Evolutionary conservation across 2,888 invertebrate species (phyloP), one percentile per base, ranked within the genome.

Genomic region (Trachelus troglodyta): DNA sequence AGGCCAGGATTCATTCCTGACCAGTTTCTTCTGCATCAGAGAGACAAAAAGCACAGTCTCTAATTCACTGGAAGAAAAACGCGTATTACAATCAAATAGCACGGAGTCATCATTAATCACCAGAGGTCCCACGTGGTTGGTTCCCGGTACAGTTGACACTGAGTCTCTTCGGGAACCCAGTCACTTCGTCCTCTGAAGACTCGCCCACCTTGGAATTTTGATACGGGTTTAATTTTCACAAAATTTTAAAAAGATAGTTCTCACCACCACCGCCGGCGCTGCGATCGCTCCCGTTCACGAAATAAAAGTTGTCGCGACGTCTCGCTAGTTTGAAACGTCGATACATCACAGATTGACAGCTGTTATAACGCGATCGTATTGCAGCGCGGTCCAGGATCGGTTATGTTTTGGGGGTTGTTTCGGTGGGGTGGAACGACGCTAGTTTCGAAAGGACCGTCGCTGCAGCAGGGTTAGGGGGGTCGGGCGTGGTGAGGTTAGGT

Each of bases 281-380:
- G 56, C 56, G 56, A 2, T 56, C 56, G 23, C 56, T 23, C 23
- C 6, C 6, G 15, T 15, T 33, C 71, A 6, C 69, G 33, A 68
- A 78, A 78, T 76, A 68, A 76, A 78, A 76, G 35, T 76, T 23
- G 23, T 9, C 56, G 23, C 71, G 76, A 34, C 69, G 34, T 11
- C 69, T 75, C 78, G 12, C 76, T 31, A 37, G 79, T 81, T 81
- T 79, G 83, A 77, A 83, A 82, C 77, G 79, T 81, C 86, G 84
- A 87, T 87, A 84, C 81, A 85, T 87, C 87, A 86, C 85, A 33
- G 78, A 81, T 81, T 82, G 86, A 86, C 86, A 82, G 75, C 81
- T 81, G 83, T 81, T 85, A 85, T 86, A 85, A 85, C 85, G 80
- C 80, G 83, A 76, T 81, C 81, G 83, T 83, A 82, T 83, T 82